Percentiles rank a stretch among this genome's conserved stretches.
phyloP scores from a whole-genome alignment of 1,140 invertebrate species.

The Mamestra configurata region DNA sequence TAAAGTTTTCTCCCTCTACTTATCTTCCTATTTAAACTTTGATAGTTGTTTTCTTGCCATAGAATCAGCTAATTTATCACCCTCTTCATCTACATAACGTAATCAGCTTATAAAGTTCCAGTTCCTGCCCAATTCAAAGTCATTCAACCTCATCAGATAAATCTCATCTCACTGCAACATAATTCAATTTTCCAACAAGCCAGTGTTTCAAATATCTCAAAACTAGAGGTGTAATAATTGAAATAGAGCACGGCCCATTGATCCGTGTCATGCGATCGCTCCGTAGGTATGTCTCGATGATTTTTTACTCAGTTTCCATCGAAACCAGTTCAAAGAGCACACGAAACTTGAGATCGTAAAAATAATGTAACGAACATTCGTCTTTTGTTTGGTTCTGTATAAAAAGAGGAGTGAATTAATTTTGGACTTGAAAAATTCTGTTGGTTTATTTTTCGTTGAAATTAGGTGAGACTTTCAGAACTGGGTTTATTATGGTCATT shows the following conservation, averaged over 20 bases:
- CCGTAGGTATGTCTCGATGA: slow-evolving; percentile 66
- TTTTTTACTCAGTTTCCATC: slow-evolving; percentile 74
- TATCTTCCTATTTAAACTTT: too few relatives aligned
- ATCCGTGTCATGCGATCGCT: slow-evolving; percentile 72
- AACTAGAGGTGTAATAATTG: slow-evolving; percentile 63
- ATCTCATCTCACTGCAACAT: background rate
- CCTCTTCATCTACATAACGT: too few relatives aligned
- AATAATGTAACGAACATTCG: slow-evolving; percentile 64
- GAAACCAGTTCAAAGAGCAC: slow-evolving; percentile 83
- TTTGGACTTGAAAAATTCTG: background rate
- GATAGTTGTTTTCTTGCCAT: too few relatives aligned
- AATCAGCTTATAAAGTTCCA: too few relatives aligned
- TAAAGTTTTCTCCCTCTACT: too few relatives aligned
- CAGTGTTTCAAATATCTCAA: slow-evolving; percentile 53
- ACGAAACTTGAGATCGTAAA: slow-evolving; percentile 74
- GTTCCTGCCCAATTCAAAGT: too few relatives aligned
- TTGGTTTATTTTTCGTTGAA: background rate
- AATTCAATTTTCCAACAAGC: background rate
- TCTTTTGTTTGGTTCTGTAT: slow-evolving; percentile 41
- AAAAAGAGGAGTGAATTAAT: background rate
- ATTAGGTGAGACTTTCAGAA: background rate
- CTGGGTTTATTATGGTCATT: background rate
- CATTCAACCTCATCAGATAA: too few relatives aligned
- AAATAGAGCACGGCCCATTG: slow-evolving; percentile 70
- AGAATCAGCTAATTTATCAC: too few relatives aligned